Conservation (phyloP, 2,888 invertebrate species). For the Pyrochroa serraticornis region DNA sequence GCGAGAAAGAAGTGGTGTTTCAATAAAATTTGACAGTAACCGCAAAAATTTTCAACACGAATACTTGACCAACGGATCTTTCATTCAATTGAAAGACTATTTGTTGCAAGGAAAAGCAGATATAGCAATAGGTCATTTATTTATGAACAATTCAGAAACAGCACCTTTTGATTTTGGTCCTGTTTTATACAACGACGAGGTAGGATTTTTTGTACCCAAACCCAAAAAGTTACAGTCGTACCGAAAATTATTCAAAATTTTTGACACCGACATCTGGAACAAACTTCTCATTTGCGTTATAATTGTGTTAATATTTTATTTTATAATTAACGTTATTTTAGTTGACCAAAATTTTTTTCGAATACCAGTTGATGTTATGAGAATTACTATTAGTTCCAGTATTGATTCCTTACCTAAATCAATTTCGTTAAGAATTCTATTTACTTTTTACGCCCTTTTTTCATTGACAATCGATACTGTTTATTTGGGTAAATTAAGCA, state of each 20-base stretch:
- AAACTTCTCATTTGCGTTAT: slow-evolving; percentile 1
- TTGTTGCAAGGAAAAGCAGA: slow-evolving; percentile 9
- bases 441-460: slow-evolving; percentile 28
- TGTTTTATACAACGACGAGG: slow-evolving; percentile 28
- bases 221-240: slow-evolving; percentile 21
- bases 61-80: neutral
- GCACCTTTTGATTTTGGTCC: slow-evolving; percentile 32
- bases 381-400: neutral
- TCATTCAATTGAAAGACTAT: neutral
- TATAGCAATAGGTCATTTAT: slow-evolving; percentile 35
- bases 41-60: neutral
- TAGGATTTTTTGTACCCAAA: slow-evolving; percentile 21
- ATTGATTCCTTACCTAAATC: slow-evolving; percentile 1
- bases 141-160: slow-evolving; percentile 31
- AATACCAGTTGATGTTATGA: neutral
- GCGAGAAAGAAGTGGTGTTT: neutral
- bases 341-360: neutral
- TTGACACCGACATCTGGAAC: slow-evolving; percentile 26
- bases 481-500: slow-evolving; percentile 37
- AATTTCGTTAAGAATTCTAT: slow-evolving; percentile 23
- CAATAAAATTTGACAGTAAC: neutral
- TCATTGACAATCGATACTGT: slow-evolving; percentile 31
- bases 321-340: neutral
- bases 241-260: slow-evolving; percentile 27
- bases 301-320: slow-evolving; percentile 1